phyloP scores from a whole-genome alignment of 2,888 invertebrate genomes.

The Pecten maximus region DNA sequence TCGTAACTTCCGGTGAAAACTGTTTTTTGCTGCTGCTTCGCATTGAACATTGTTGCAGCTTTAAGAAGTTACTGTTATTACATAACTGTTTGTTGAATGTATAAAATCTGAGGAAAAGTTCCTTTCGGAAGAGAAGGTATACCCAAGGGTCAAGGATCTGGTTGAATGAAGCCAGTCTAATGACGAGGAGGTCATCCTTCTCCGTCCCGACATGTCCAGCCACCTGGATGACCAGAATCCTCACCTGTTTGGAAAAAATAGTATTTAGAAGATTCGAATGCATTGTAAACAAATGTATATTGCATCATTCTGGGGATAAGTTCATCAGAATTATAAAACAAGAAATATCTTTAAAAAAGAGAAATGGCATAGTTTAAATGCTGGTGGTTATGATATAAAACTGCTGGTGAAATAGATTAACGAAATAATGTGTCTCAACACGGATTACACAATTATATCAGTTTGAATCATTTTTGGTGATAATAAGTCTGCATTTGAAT shows the following conservation, averaged over 20 bases:
- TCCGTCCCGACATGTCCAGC: not conserved
- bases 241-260: not conserved
- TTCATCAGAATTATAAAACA: too few species aligned
- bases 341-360: too few species aligned
- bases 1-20: slow-evolving; percentile 23
- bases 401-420: too few species aligned
- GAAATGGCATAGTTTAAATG: too few species aligned
- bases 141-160: slow-evolving; percentile 82
- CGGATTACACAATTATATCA: too few species aligned
- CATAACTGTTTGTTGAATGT: not conserved
- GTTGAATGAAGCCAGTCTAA: slow-evolving; percentile 80
- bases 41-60: not conserved
- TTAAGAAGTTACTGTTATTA: not conserved
- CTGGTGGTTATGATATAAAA: too few species aligned
- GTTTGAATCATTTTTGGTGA: too few species aligned
- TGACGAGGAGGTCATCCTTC: slow-evolving; percentile 72
- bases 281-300: too few species aligned
- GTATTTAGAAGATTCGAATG: too few species aligned
- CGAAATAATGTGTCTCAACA: too few species aligned
- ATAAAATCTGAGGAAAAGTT: slow-evolving; percentile 38
- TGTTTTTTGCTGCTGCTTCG: not conserved
- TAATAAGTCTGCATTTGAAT: too few species aligned
- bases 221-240: not conserved
- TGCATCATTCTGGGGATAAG: too few species aligned
- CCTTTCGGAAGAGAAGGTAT: slow-evolving; percentile 81